Conservation (phyloP, 2,113 vertebrate genomes). For the Clarias batrachus region DNA sequence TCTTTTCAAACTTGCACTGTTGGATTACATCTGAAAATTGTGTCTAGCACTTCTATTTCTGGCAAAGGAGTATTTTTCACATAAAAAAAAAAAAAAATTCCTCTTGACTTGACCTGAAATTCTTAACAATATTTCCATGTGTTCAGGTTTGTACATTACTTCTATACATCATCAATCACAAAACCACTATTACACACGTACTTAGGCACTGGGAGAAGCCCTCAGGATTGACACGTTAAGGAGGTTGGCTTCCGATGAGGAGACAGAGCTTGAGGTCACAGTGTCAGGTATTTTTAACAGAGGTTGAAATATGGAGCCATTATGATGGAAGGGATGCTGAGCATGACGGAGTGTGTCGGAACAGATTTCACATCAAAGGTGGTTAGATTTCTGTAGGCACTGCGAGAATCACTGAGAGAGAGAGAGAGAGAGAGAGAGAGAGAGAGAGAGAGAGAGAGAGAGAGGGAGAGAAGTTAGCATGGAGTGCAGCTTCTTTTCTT, state of each 20-base stretch:
- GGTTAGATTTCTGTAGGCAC: constrained; percentile 60
- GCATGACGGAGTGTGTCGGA: constrained; percentile 47
- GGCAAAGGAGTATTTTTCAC: background rate
- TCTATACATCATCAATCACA: background rate
- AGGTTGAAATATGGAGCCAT: constrained; percentile 52
- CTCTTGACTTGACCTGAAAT: background rate
- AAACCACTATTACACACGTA: background rate
- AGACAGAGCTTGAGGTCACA: constrained; percentile 60
- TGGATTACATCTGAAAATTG: background rate
- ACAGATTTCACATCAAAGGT: constrained; percentile 59
- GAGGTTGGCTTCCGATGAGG: background rate
- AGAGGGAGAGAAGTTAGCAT: background rate
- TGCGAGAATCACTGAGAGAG: constrained; percentile 25
- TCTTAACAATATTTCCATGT: background rate
- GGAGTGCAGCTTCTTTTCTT: constrained; percentile 28
- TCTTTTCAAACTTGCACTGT: background rate
- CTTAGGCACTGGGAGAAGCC: constrained; percentile 30
- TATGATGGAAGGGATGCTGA: constrained; percentile 41
- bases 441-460: constrained; percentile 41
- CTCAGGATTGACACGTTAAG: constrained; percentile 56
- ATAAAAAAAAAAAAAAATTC: background rate
- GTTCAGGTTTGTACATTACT: background rate
- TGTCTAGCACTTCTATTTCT: background rate
- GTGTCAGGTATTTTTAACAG: constrained; percentile 36
- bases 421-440: constrained; percentile 43